Evolutionary conservation across 2,113 vertebrate genomes (phyloP).

Genomic region (Pollimyrus isidori): DNA sequence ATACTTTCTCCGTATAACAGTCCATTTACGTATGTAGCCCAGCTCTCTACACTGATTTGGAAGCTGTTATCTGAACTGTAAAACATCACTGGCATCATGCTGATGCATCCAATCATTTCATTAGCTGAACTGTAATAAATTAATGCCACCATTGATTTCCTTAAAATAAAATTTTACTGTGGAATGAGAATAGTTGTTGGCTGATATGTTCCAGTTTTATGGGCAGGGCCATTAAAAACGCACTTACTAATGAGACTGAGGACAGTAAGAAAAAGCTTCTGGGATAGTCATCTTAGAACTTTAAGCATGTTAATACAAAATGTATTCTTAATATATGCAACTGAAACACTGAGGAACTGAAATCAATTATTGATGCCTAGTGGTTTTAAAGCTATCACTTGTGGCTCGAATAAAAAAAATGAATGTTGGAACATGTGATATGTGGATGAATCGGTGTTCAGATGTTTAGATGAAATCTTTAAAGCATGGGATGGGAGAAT

Average conservation of each 20-base stretch:
- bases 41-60: neutral
- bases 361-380: neutral
- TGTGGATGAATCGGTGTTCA: neutral
- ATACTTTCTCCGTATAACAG: neutral
- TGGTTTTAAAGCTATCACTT: neutral
- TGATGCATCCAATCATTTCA: neutral
- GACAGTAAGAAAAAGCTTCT: neutral
- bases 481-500: neutral
- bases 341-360: neutral
- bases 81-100: neutral
- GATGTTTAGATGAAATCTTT: neutral
- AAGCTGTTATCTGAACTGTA: neutral
- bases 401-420: neutral
- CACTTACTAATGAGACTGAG: neutral
- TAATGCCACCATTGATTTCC: neutral
- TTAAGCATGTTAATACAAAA: neutral
- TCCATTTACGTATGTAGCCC: neutral
- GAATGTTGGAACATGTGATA: neutral
- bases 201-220: neutral
- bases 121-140: constrained; percentile 2
- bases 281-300: neutral
- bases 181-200: neutral
- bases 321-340: neutral
- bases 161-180: neutral
- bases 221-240: neutral